Percentiles rank a stretch among this genome's conserved stretches.
Evolutionary conservation across 2,888 invertebrate species (phyloP).

Genomic region (Sesamia inferens): DNA sequence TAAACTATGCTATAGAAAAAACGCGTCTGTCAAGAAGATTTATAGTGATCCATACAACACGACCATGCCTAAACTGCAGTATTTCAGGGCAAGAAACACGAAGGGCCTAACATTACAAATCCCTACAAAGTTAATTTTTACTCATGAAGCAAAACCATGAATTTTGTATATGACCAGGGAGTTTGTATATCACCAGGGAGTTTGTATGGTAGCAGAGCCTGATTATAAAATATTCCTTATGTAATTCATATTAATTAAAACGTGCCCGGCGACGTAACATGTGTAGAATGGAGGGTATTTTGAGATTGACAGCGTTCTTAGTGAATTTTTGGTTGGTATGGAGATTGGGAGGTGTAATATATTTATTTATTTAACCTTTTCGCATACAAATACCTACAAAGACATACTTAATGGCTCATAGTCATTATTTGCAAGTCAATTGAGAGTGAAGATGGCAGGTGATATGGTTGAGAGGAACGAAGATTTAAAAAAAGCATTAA

Average conservation of each 20-base stretch:
- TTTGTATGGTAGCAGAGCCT: slow-evolving; percentile 46
- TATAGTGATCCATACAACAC: no score
- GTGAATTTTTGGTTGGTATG: slow-evolving; percentile 21
- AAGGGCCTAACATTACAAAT: background rate
- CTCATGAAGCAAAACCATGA: slow-evolving; percentile 23
- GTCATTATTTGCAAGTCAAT: no score
- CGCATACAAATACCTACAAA: no score
- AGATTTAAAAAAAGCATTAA: no score
- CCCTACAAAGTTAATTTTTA: slow-evolving; percentile 22
- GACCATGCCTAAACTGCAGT: no score
- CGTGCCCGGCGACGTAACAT: slow-evolving; percentile 15
- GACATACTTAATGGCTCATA: no score
- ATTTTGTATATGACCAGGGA: slow-evolving; percentile 34
- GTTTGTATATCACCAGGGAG: no score
- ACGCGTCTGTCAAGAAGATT: no score
- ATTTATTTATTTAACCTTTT: no score
- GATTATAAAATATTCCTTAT: slow-evolving; percentile 57
- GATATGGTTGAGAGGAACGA: no score
- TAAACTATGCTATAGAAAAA: no score
- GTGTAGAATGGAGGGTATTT: slow-evolving; percentile 12
- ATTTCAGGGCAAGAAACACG: background rate
- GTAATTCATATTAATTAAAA: slow-evolving; percentile 48
- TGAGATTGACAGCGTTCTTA: slow-evolving; percentile 4
- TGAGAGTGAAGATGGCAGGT: no score
- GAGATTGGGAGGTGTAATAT: slow-evolving; percentile 3